phyloP scores from a whole-genome alignment of 2,888 invertebrate genomes.

The Spodoptera littoralis region DNA sequence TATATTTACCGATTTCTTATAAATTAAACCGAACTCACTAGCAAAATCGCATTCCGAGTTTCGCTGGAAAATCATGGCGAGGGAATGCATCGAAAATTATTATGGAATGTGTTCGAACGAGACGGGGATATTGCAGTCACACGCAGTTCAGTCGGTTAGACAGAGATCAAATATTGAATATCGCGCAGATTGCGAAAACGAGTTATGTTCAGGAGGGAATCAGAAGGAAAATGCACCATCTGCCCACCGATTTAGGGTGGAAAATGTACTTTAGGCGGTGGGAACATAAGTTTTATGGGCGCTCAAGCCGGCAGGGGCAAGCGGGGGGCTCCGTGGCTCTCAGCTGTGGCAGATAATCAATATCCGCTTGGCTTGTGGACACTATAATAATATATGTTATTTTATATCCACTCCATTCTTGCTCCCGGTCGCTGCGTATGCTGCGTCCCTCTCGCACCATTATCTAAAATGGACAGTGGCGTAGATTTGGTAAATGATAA shows the following conservation, averaged over 20 bases:
- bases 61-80: constrained; percentile 86
- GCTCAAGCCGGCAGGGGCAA: constrained; percentile 61
- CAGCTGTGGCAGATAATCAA: constrained; percentile 90
- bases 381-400: constrained; percentile 89
- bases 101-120: constrained; percentile 85
- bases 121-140: constrained; percentile 84
- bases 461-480: constrained; percentile 89
- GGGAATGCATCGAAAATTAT: constrained; percentile 88
- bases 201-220: constrained; percentile 61
- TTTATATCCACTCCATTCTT: constrained; percentile 78
- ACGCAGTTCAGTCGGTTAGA: constrained; percentile 85
- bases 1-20: constrained; percentile 10
- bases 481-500: constrained; percentile 89
- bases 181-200: constrained; percentile 70
- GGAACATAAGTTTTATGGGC: constrained; percentile 71
- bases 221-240: constrained; percentile 73
- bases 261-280: constrained; percentile 60
- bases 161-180: constrained; percentile 89
- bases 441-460: constrained; percentile 80
- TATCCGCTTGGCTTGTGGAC: constrained; percentile 90
- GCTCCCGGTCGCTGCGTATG: constrained; percentile 56
- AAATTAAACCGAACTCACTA: constrained; percentile 21
- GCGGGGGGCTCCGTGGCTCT: constrained; percentile 85
- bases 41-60: constrained; percentile 76
- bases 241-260: constrained; percentile 66